Evolutionary conservation across 2,113 vertebrate species (phyloP).

Genomic region (Todiramphus saurophagus): DNA sequence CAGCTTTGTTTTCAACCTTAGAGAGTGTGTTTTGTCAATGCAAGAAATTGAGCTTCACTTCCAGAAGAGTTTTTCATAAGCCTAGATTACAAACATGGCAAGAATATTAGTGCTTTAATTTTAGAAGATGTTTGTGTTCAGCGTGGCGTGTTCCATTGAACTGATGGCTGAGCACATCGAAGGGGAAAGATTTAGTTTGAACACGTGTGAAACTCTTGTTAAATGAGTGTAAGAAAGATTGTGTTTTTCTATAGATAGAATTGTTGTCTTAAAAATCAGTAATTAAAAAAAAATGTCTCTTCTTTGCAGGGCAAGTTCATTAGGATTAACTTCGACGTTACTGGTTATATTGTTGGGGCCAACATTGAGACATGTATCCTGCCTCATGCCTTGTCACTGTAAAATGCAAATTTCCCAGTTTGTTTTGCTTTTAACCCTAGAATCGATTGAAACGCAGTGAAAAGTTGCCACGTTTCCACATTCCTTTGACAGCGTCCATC

Average conservation of each 20-base stretch:
- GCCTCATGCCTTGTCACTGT: background rate
- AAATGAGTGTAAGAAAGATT: background rate
- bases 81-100: background rate
- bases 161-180: background rate
- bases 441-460: background rate
- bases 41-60: fast-evolving
- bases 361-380: constrained; percentile 99
- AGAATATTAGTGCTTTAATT: too few species aligned
- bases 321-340: constrained; percentile 97
- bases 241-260: background rate
- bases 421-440: background rate
- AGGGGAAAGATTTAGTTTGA: background rate
- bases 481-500: background rate
- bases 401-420: background rate
- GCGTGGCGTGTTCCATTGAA: fast-evolving
- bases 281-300: background rate
- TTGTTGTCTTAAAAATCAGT: background rate
- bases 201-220: background rate
- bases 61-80: background rate
- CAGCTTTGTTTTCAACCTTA: background rate
- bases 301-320: constrained; percentile 94
- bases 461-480: background rate
- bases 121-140: background rate
- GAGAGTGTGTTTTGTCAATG: background rate
- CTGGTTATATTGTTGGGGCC: constrained; percentile 97